Evolutionary conservation across 2,888 invertebrate genomes (phyloP).

Genomic region (Octodonta nipae): DNA sequence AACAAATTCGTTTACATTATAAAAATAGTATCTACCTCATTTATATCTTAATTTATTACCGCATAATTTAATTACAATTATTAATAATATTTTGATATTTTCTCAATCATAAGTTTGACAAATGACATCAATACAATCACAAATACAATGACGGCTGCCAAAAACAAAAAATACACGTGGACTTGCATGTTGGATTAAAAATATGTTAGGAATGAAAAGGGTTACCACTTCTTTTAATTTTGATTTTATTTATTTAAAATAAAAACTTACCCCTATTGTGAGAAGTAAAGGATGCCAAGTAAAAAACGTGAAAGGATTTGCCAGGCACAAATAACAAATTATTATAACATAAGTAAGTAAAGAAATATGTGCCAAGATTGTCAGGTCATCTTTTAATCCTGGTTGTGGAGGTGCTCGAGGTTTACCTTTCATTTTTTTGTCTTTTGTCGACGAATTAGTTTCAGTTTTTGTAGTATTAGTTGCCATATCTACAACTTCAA

Average conservation of each 20-base stretch:
- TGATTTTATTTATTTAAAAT: background rate
- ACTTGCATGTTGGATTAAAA: background rate
- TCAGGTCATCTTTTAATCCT: conserved; percentile 14
- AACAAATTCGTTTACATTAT: background rate
- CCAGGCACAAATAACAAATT: conserved; percentile 18
- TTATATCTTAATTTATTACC: background rate
- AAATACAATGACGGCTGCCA: too few relatives aligned
- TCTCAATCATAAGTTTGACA: too few relatives aligned
- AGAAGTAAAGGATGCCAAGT: conserved; percentile 24
- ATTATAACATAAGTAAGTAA: conserved; percentile 17
- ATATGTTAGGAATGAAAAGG: background rate
- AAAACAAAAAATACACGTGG: background rate
- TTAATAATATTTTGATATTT: too few relatives aligned
- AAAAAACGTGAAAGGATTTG: conserved; percentile 21
- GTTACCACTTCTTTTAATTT: background rate
- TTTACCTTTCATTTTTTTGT: conserved; percentile 5
- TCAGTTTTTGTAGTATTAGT: too few relatives aligned
- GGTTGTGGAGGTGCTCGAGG: conserved; percentile 7
- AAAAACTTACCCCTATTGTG: conserved; percentile 18
- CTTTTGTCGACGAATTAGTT: too few relatives aligned
- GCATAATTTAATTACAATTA: too few relatives aligned
- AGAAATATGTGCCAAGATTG: conserved; percentile 19
- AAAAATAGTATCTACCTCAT: conserved; percentile 7
- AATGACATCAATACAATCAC: too few relatives aligned
- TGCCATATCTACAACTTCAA: too few relatives aligned